Conservation (phyloP, 2,888 invertebrate species). For the Scrobipalpa atriplicella region DNA sequence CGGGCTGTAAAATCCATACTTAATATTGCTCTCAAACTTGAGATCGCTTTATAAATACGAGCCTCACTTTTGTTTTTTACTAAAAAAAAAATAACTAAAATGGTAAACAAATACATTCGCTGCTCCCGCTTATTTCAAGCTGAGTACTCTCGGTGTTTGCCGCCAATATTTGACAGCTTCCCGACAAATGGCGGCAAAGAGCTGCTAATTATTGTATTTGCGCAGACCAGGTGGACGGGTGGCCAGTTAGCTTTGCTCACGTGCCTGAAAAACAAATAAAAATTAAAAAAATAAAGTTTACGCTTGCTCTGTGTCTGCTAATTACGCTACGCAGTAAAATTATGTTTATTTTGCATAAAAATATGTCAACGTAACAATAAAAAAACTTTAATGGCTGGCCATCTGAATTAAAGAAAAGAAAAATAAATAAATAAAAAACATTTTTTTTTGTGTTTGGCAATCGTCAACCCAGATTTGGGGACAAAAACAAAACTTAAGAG, state of each 20-base stretch:
- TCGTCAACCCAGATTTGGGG: too few relatives aligned
- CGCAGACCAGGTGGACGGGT: conserved; percentile 37
- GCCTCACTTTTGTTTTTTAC: too few relatives aligned
- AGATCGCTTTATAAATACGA: too few relatives aligned
- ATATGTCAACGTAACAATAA: background rate
- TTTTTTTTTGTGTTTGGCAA: too few relatives aligned
- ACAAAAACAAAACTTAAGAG: too few relatives aligned
- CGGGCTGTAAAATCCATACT: too few relatives aligned
- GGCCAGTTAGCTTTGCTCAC: conserved; percentile 39
- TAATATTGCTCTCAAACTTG: too few relatives aligned
- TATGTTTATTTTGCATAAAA: background rate
- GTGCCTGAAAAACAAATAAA: conserved; percentile 30
- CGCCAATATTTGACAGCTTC: conserved; percentile 41
- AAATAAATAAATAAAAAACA: too few relatives aligned
- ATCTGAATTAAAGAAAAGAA: too few relatives aligned
- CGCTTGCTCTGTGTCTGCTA: background rate
- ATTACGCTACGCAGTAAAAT: background rate
- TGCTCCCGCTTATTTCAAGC: conserved; percentile 26
- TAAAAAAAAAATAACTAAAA: too few relatives aligned
- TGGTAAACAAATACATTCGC: background rate
- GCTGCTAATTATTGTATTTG: conserved; percentile 39
- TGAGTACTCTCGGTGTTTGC: conserved; percentile 37
- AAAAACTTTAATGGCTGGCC: background rate
- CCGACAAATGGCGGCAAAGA: conserved; percentile 34
- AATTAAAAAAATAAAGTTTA: background rate